Conservation (phyloP, 2,888 invertebrate species). For the Stictocephala bisonia region DNA sequence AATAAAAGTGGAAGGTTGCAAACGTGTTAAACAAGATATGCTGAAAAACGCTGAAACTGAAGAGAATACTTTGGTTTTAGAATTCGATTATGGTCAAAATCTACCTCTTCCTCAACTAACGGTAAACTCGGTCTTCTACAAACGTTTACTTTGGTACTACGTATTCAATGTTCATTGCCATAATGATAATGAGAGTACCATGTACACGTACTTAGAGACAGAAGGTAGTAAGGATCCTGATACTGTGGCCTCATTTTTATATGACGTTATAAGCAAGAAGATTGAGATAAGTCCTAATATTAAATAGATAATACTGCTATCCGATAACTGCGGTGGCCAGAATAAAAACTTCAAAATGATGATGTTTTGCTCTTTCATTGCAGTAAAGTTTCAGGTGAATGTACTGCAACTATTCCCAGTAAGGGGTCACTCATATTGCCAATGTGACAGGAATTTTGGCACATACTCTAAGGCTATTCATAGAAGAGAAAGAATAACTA, state of each 20-base stretch:
- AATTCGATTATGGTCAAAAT: constrained; percentile 13
- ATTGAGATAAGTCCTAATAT: constrained; percentile 12
- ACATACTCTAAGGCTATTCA: constrained; percentile 24
- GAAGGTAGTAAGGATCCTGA: constrained; percentile 28
- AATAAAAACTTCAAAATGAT: constrained; percentile 16
- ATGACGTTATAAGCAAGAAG: not conserved
- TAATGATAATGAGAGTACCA: constrained; percentile 27
- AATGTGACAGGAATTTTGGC: constrained; percentile 31
- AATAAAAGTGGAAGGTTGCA: constrained; percentile 17
- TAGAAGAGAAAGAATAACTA: constrained; percentile 22
- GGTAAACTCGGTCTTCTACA: constrained; percentile 50
- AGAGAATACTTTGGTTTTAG: constrained; percentile 16
- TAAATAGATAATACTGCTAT: constrained; percentile 23
- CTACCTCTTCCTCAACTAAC: constrained; percentile 27
- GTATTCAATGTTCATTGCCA: constrained; percentile 54
- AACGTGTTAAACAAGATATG: constrained; percentile 7
- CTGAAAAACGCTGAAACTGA: constrained; percentile 41
- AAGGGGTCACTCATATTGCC: constrained; percentile 20
- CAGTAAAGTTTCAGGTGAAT: constrained; percentile 14
- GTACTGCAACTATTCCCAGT: constrained; percentile 12
- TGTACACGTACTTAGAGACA: constrained; percentile 46
- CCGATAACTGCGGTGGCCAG: constrained; percentile 1
- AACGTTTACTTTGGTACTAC: constrained; percentile 51
- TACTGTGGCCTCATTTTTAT: constrained; percentile 5
- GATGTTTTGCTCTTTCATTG: constrained; percentile 18